Evolutionary conservation across 2,113 vertebrate genomes (phyloP).

Genomic region (Gymnocephalus cernua): DNA sequence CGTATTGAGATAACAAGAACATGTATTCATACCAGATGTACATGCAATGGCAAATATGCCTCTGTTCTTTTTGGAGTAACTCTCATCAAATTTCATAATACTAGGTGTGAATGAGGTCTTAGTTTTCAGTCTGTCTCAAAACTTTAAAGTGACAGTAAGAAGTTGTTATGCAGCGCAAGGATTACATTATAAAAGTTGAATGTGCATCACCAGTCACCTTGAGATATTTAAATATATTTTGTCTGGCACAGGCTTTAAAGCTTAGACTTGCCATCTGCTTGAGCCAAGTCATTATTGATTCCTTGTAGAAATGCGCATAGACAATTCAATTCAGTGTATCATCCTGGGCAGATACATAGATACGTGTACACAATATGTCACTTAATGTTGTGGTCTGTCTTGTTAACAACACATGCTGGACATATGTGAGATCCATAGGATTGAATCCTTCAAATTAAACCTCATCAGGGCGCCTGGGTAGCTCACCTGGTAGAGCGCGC

Average conservation of each 20-base stretch:
- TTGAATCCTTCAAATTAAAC: too few species aligned
- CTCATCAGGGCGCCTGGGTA: too few species aligned
- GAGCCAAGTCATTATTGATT: constrained; percentile 1
- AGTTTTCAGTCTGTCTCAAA: neutral
- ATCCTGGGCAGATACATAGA: neutral
- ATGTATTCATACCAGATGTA: neutral
- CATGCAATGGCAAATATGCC: neutral
- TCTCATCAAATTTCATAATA: neutral
- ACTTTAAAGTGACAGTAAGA: neutral
- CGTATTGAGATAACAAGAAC: neutral
- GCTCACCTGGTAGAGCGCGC: too few species aligned
- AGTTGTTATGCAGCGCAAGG: neutral
- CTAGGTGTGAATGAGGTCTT: neutral
- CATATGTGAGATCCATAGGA: too few species aligned
- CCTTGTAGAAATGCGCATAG: neutral
- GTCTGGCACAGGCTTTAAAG: neutral
- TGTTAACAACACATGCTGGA: neutral
- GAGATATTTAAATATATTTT: neutral
- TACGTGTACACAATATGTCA: neutral
- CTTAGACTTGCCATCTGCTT: neutral
- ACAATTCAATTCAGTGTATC: neutral
- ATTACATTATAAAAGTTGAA: neutral
- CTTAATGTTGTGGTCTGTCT: neutral
- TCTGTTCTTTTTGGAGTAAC: neutral
- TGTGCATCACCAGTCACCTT: neutral